Evolutionary conservation across 1,140 invertebrate species (phyloP), one percentile per base, ranked within the genome.

Genomic region (Cardiocondyla obscurior): DNA sequence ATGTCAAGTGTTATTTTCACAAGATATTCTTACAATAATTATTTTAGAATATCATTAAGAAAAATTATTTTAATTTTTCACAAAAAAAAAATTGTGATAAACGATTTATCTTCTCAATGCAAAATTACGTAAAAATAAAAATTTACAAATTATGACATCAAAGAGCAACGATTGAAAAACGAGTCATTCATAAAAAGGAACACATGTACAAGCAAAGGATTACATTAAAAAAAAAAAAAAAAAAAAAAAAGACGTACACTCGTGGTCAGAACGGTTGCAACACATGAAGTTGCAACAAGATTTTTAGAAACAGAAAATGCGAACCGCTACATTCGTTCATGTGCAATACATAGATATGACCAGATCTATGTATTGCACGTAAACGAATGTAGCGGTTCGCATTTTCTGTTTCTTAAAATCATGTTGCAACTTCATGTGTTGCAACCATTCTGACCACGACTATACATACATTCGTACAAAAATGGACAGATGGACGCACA

Each of bases 401-500:
- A n/a, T n/a, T n/a, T n/a, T n/a, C n/a, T n/a, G n/a, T n/a, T n/a
- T n/a, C n/a, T n/a, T n/a, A n/a, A n/a, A n/a, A n/a, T n/a, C n/a
- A n/a, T n/a, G n/a, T n/a, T n/a, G n/a, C n/a, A n/a, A n/a, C n/a
- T n/a, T n/a, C n/a, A n/a, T n/a, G n/a, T n/a, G n/a, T n/a, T n/a
- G n/a, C n/a, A n/a, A n/a, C n/a, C n/a, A n/a, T n/a, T n/a, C n/a
- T n/a, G n/a, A n/a, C n/a, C n/a, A n/a, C n/a, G n/a, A n/a, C n/a
- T 28, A n/a, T 57, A 88, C 74, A 85, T 87, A 87, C 81, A 83
- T 79, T 55, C 57, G 82, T 85, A 85, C 57, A 85, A 81, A 83
- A 88, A 85, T 89, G 70, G 86, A 90, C 58, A 87, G 82, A 89
- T 74, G 85, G 85, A 88, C 89, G 90, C 88, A 91, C 91, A 92